Evolutionary conservation across 92 coral and sea anemone genomes (phyloP).

Genomic region (Epizoanthus stellaris): DNA sequence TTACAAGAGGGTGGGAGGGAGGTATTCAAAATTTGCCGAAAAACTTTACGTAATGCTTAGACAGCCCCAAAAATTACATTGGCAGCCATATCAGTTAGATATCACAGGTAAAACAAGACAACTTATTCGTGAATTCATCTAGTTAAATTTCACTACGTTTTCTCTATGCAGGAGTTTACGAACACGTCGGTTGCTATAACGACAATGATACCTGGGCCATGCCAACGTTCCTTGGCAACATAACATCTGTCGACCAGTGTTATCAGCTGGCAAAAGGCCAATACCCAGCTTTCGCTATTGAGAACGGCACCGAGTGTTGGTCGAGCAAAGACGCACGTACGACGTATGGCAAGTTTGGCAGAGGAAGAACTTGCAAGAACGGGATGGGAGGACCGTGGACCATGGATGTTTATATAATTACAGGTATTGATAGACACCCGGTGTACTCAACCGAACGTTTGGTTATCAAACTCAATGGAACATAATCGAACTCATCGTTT

Average conservation of each 20-base stretch:
- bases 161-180: background rate
- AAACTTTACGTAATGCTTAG: no score
- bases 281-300: background rate
- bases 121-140: no score
- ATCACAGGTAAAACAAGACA: no score
- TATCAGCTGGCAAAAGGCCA: background rate
- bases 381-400: conserved; percentile 13
- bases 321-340: background rate
- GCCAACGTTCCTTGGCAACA: background rate
- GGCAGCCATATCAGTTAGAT: no score
- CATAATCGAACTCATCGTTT: no score
- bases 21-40: no score
- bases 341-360: background rate
- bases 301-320: conserved; percentile 9
- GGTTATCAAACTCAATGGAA: no score
- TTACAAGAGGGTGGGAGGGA: no score
- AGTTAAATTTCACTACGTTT: no score
- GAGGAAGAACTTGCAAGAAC: background rate
- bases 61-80: no score
- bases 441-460: no score
- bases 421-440: no score
- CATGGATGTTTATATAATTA: background rate
- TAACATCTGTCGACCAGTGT: background rate
- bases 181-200: conserved; percentile 9
- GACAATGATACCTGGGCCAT: background rate